Evolutionary conservation across 2,888 invertebrate genomes (phyloP).

Genomic region (Lasioglossum lativentre): DNA sequence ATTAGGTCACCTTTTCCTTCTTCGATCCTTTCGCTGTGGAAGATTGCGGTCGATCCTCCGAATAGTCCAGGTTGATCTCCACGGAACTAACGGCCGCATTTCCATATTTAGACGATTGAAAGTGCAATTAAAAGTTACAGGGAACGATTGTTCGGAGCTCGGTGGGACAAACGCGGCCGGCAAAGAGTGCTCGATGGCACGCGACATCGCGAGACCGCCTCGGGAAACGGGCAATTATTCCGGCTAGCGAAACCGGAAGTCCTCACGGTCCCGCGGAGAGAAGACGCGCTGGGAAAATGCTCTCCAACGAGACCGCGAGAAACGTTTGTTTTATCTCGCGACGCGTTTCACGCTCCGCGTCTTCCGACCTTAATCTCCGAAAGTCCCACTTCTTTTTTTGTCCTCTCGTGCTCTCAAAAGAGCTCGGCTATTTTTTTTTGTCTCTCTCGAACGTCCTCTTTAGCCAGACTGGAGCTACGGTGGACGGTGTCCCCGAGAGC

Average conservation of each 20-base stretch:
- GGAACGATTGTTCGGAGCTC: not conserved
- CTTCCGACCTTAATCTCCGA: constrained; percentile 15
- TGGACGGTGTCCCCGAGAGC: not conserved
- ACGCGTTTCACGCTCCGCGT: constrained; percentile 9
- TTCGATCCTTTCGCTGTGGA: not conserved
- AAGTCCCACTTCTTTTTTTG: not conserved
- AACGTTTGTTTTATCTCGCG: constrained; percentile 23
- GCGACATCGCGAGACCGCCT: not conserved
- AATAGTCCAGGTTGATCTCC: not conserved
- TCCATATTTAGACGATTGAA: not conserved
- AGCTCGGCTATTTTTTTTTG: not conserved
- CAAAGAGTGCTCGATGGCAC: not conserved
- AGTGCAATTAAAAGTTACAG: not conserved
- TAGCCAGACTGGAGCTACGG: constrained; percentile 27
- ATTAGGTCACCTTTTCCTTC: not conserved
- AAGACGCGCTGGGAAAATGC: constrained; percentile 26
- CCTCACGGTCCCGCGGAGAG: constrained; percentile 21
- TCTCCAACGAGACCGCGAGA: constrained; percentile 1
- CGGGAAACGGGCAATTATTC: constrained; percentile 19
- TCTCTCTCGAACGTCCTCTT: not conserved
- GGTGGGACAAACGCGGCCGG: not conserved
- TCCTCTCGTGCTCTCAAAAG: not conserved
- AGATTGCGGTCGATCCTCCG: too few relatives aligned
- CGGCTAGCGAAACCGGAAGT: constrained; percentile 34
- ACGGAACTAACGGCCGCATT: not conserved